Conservation (phyloP, 1,140 invertebrate genomes). For the Doryteuthis pealeii region DNA sequence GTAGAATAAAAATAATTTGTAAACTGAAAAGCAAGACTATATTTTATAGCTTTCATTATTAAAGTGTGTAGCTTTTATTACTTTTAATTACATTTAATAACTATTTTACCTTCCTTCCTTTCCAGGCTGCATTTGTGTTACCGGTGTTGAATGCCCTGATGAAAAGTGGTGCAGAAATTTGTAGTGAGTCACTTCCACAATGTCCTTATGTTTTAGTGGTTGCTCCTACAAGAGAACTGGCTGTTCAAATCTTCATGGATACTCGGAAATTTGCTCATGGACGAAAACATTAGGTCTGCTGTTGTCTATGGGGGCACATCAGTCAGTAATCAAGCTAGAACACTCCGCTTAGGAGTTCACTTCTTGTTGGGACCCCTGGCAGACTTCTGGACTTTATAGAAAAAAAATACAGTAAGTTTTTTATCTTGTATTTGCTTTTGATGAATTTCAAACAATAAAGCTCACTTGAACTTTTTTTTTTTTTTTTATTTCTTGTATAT, state of each 20-base stretch:
- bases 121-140: constrained; percentile 84
- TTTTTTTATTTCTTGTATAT: no score
- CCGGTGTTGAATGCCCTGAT: constrained; percentile 71
- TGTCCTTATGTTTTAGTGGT: constrained; percentile 77
- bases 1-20: no score
- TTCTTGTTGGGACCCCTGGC: constrained; percentile 91
- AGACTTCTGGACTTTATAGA: constrained; percentile 84
- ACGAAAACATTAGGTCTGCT: constrained; percentile 73
- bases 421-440: background rate
- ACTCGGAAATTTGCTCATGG: constrained; percentile 80
- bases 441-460: background rate
- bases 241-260: constrained; percentile 84
- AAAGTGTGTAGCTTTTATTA: no score
- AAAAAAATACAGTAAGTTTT: constrained; percentile 69
- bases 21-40: no score
- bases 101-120: constrained; percentile 30
- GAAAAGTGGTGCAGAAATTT: constrained; percentile 44
- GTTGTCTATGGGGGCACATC: constrained; percentile 87
- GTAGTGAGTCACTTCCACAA: constrained; percentile 54
- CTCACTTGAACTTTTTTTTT: background rate
- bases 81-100: constrained; percentile 7
- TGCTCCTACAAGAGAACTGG: constrained; percentile 88
- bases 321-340: constrained; percentile 71
- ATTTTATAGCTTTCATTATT: no score
- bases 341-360: constrained; percentile 76